These are phyloP conservation scores for Bombus cullumanus DNA, from an alignment of 1,140 invertebrate genomes.

Conservation along the genomic window DNA sequence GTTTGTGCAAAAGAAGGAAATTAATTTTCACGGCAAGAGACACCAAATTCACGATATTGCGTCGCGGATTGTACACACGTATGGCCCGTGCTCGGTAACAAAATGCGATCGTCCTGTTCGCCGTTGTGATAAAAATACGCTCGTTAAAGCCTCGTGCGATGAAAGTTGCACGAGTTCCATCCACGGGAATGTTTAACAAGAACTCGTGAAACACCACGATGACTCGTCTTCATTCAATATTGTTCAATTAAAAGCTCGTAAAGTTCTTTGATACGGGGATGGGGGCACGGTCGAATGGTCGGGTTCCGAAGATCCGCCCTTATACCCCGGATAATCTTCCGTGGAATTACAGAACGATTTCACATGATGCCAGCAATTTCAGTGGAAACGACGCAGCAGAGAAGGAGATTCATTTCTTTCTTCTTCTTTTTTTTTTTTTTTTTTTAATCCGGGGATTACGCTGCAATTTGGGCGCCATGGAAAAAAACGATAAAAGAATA, in stretches of 20 bases:
- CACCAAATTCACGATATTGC: background rate
- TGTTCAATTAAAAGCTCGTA: constrained; percentile 43
- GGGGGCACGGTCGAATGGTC: background rate
- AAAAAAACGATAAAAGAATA: background rate
- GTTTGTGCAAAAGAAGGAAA: background rate
- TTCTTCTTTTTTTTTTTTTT: too few relatives aligned
- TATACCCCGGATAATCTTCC: constrained; percentile 43
- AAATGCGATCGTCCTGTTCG: background rate
- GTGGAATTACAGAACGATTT: constrained; percentile 46
- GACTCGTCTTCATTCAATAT: constrained; percentile 33
- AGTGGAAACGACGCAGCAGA: background rate
- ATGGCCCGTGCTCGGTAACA: constrained; percentile 23
- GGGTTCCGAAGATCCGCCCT: background rate
- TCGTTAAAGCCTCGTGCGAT: constrained; percentile 47
- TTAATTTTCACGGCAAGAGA: background rate
- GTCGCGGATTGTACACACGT: background rate
- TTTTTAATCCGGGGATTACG: background rate
- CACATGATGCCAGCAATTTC: constrained; percentile 42
- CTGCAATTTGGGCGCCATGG: background rate
- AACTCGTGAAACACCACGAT: background rate
- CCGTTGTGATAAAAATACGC: constrained; percentile 43
- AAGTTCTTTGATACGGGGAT: constrained; percentile 3
- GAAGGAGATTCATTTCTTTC: background rate
- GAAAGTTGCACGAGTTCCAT: constrained; percentile 2
- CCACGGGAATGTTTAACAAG: constrained; percentile 22